Conservation (phyloP, 2,888 invertebrate genomes). For the Allophyes oxyacanthae region DNA sequence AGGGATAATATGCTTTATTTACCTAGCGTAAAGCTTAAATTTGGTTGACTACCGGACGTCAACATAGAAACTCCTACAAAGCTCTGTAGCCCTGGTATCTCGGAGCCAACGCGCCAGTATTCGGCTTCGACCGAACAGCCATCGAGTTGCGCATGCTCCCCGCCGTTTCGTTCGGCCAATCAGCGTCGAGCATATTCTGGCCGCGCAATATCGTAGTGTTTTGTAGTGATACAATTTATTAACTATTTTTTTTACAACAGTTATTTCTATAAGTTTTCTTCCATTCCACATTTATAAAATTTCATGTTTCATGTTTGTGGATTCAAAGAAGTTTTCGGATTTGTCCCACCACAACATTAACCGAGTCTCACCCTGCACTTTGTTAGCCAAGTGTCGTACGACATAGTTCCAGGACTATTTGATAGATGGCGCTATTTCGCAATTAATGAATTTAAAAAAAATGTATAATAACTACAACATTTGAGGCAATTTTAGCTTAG, state of each 20-base stretch:
- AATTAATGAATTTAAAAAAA: conserved; percentile 41
- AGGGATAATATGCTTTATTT: conserved; percentile 54
- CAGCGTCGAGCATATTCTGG: conserved; percentile 73
- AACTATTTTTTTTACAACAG: conserved; percentile 9
- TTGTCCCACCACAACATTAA: conserved; percentile 1
- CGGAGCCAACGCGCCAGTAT: conserved; percentile 87
- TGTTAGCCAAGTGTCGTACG: conserved; percentile 61
- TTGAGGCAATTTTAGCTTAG: no score
- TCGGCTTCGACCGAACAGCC: conserved; percentile 82
- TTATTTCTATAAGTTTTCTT: not conserved
- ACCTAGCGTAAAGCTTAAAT: conserved; percentile 51
- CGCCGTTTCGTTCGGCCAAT: conserved; percentile 81
- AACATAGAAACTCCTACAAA: conserved; percentile 82
- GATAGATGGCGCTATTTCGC: conserved; percentile 82
- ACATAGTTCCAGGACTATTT: conserved; percentile 74
- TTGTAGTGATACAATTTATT: conserved; percentile 33
- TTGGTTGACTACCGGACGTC: conserved; percentile 36
- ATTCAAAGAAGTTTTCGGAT: not conserved
- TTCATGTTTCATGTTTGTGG: not conserved
- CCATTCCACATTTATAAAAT: not conserved
- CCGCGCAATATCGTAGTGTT: conserved; percentile 58
- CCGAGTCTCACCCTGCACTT: conserved; percentile 40
- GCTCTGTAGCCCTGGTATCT: conserved; percentile 87
- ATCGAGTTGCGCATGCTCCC: conserved; percentile 86
- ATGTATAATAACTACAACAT: no score